Evolutionary conservation across 2,888 invertebrate species (phyloP).

Genomic region (Nymphalis c-album): DNA sequence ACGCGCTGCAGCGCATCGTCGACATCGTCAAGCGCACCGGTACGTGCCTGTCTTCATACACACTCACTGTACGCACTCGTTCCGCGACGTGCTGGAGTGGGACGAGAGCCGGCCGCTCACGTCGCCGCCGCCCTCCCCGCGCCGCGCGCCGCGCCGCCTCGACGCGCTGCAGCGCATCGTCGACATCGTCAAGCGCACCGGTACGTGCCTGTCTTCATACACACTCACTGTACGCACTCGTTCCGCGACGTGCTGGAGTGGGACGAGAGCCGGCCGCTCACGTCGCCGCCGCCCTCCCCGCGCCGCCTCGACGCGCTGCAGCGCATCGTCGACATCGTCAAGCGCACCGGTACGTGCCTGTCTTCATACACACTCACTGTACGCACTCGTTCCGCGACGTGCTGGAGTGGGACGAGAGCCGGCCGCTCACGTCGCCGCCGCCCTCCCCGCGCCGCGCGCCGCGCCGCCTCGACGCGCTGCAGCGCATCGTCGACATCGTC

Average conservation of each 20-base stretch:
- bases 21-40: slow-evolving; percentile 93
- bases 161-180: slow-evolving; percentile 92
- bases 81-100: slow-evolving; percentile 88
- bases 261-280: slow-evolving; percentile 78
- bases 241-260: slow-evolving; percentile 88
- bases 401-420: slow-evolving; percentile 83
- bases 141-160: slow-evolving; percentile 64
- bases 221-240: slow-evolving; percentile 77
- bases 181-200: slow-evolving; percentile 91
- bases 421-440: slow-evolving; percentile 79
- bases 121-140: slow-evolving; percentile 85
- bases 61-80: slow-evolving; percentile 79
- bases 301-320: slow-evolving; percentile 87
- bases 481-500: slow-evolving; percentile 93
- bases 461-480: slow-evolving; percentile 85
- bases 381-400: slow-evolving; percentile 89
- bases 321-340: slow-evolving; percentile 92
- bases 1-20: slow-evolving; percentile 92
- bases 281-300: slow-evolving; percentile 84
- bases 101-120: slow-evolving; percentile 78
- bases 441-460: slow-evolving; percentile 81
- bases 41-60: slow-evolving; percentile 44
- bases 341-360: slow-evolving; percentile 84
- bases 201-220: slow-evolving; percentile 56
- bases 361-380: too few relatives aligned